Conservation (phyloP, 2,113 vertebrate species). For the Nothocercus julius region DNA sequence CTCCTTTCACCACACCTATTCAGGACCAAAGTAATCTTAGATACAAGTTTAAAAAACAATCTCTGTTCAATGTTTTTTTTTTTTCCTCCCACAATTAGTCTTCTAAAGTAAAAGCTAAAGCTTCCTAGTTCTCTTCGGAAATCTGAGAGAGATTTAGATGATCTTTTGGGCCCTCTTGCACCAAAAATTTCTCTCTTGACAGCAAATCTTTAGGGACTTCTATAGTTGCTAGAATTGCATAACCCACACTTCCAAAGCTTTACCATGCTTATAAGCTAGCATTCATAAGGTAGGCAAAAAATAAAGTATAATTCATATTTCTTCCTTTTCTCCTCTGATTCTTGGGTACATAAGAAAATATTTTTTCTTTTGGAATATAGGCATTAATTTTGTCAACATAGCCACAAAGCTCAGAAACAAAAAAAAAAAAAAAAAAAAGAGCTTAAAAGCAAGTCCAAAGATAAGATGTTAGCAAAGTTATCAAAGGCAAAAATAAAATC, state of each 20-base stretch:
- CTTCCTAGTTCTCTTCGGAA: constrained; percentile 15
- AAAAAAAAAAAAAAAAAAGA: neutral
- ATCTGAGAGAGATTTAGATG: neutral
- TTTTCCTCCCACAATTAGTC: neutral
- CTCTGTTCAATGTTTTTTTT: neutral
- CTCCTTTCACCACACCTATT: neutral
- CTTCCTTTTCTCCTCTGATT: neutral
- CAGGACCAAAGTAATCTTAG: constrained; percentile 5
- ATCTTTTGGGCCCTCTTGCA: neutral
- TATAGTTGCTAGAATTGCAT: neutral
- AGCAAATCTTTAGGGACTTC: neutral
- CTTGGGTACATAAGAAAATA: neutral
- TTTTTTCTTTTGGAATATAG: neutral
- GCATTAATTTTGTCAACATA: neutral
- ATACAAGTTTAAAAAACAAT: neutral
- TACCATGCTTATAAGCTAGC: neutral
- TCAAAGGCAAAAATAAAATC: neutral
- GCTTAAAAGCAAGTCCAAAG: neutral
- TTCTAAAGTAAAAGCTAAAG: neutral
- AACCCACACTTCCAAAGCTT: neutral
- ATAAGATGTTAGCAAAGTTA: neutral
- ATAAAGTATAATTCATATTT: neutral
- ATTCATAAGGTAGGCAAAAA: neutral
- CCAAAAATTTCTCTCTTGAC: neutral
- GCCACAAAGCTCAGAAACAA: neutral